Evolutionary conservation across 2,888 invertebrate genomes (phyloP).

Genomic region (Ecliptopera silaceata): DNA sequence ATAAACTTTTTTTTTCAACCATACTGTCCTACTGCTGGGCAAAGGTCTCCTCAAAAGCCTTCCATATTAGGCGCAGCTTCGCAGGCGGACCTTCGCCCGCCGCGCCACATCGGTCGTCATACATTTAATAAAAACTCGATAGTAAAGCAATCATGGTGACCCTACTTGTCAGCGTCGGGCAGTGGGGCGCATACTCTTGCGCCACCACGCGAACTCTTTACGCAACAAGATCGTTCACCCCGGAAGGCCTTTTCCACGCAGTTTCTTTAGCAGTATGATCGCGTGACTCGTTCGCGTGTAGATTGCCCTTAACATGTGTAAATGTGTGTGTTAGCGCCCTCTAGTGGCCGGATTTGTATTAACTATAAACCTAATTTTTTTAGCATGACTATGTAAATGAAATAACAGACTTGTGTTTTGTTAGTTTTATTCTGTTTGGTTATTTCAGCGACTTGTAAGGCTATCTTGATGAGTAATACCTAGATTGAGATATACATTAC

Average conservation of each 20-base stretch:
- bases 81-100: too few species aligned
- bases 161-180: constrained; percentile 33
- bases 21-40: too few species aligned
- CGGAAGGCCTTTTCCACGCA: constrained; percentile 81
- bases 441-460: too few species aligned
- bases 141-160: constrained; percentile 11
- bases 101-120: neutral
- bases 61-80: too few species aligned
- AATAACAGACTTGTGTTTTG: constrained; percentile 48
- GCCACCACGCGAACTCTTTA: constrained; percentile 72
- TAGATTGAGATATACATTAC: too few species aligned
- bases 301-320: constrained; percentile 38
- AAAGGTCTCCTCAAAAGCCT: too few species aligned
- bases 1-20: too few species aligned
- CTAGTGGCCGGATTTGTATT: constrained; percentile 55
- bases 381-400: constrained; percentile 55
- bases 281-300: constrained; percentile 77
- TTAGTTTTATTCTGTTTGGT: too few species aligned
- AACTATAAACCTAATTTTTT: constrained; percentile 55
- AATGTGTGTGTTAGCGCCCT: constrained; percentile 47
- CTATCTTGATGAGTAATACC: too few species aligned
- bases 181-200: constrained; percentile 62
- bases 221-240: constrained; percentile 81
- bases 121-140: neutral
- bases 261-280: constrained; percentile 80